Percentiles rank a stretch among this genome's conserved stretches.
These are phyloP conservation scores for Cotesia glomerata DNA, from an alignment of 1,140 invertebrate genomes.

Conservation along the genomic window DNA sequence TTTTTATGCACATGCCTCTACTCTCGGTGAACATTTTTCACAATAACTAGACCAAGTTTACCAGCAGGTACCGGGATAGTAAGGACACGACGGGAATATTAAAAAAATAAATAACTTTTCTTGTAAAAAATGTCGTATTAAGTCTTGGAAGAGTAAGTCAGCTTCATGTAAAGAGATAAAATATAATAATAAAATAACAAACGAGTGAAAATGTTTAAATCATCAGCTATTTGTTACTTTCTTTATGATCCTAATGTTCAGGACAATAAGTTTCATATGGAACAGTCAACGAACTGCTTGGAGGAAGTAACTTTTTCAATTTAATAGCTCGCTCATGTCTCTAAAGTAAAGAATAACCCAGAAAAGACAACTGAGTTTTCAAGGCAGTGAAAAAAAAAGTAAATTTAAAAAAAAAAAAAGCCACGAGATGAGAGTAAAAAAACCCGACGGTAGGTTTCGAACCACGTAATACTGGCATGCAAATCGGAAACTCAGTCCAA, in stretches of 20 bases:
- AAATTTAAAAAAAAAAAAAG: background rate
- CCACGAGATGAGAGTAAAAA: too few relatives aligned
- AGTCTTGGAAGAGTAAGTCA: too few relatives aligned
- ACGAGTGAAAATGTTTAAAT: constrained; percentile 1
- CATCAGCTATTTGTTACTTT: constrained; percentile 9
- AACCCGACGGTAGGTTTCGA: background rate
- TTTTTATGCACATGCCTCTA: too few relatives aligned
- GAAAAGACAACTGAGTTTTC: background rate
- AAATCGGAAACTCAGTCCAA: constrained; percentile 38
- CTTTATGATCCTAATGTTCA: background rate
- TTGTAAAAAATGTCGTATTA: too few relatives aligned
- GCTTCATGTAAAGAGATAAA: too few relatives aligned
- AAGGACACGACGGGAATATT: too few relatives aligned
- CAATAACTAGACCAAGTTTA: too few relatives aligned
- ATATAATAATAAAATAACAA: too few relatives aligned
- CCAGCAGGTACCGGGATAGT: background rate
- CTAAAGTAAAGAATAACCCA: background rate
- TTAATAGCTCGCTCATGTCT: constrained; percentile 26
- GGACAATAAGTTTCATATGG: background rate
- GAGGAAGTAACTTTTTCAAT: constrained; percentile 32
- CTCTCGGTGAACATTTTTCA: too few relatives aligned
- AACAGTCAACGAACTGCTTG: constrained; percentile 1
- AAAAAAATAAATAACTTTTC: background rate
- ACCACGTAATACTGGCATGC: constrained; percentile 26
- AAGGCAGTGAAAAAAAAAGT: too few relatives aligned